A percentile compares a stretch with the other conserved stretches of the same genome.
Evolutionary conservation across 2,113 vertebrate genomes (phyloP).

Genomic region (Pampusana beccarii): DNA sequence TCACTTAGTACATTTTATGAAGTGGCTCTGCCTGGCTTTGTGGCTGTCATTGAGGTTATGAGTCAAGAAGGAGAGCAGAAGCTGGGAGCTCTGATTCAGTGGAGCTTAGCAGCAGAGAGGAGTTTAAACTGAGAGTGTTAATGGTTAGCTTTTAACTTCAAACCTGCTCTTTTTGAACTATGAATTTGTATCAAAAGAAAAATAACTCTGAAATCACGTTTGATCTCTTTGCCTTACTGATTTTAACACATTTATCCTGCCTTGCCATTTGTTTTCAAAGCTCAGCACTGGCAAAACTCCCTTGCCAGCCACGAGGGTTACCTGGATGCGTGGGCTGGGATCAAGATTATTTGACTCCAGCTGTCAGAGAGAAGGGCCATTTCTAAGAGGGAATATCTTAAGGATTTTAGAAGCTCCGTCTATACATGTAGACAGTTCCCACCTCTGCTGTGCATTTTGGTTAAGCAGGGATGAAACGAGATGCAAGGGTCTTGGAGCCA

Average conservation of each 20-base stretch:
- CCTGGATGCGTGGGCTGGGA: neutral
- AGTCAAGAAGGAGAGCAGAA: neutral
- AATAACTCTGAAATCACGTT: neutral
- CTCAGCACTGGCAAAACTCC: neutral
- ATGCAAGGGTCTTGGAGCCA: neutral
- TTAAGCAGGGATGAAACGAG: conserved; percentile 7
- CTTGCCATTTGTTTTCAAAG: neutral
- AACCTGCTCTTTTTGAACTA: neutral
- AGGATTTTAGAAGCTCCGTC: neutral
- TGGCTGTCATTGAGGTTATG: conserved; percentile 16
- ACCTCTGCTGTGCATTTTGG: neutral
- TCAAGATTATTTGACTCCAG: neutral
- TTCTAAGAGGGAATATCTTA: neutral
- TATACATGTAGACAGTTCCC: neutral
- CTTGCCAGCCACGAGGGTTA: accelerated
- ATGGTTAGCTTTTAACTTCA: neutral
- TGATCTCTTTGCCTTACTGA: neutral
- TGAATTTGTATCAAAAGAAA: neutral
- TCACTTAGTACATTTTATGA: conserved; percentile 47
- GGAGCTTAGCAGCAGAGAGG: neutral
- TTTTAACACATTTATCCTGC: neutral
- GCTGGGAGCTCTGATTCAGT: neutral
- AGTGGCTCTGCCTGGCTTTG: neutral
- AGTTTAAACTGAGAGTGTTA: neutral
- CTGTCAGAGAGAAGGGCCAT: neutral